A percentile compares a stretch with the other conserved stretches of the same genome.
These are phyloP conservation scores for Heliocidaris tuberculata DNA, from an alignment of 35 echinoderm and acorn worm species.

Conservation along the genomic window DNA sequence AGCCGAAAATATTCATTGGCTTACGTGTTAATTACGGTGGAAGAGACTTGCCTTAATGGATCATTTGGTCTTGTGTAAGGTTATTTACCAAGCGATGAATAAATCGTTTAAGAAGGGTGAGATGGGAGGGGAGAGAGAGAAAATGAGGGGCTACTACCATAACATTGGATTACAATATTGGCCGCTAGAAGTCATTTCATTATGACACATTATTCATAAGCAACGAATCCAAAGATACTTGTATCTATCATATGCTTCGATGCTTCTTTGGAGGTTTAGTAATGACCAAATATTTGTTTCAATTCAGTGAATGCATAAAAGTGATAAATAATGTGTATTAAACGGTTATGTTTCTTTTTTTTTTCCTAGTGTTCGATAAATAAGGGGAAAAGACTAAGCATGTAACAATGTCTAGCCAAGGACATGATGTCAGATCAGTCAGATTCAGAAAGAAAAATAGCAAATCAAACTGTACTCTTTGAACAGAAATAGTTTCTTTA, in stretches of 20 bases:
- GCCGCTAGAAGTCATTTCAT: neutral
- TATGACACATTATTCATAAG: constrained; percentile 33
- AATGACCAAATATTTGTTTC: neutral
- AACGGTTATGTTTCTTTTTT: neutral
- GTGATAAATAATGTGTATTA: neutral
- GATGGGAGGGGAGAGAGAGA: constrained; percentile 17
- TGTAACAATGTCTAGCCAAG: no score
- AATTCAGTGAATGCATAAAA: neutral
- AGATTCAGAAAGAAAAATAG: no score
- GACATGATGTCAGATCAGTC: no score
- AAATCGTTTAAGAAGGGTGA: constrained; percentile 26
- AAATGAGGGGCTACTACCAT: neutral
- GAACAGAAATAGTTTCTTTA: no score
- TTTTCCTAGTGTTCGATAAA: neutral
- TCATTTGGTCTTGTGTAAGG: constrained; percentile 37
- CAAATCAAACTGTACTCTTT: no score
- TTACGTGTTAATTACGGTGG: constrained; percentile 34
- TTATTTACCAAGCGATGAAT: constrained; percentile 40
- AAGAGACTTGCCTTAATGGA: constrained; percentile 23
- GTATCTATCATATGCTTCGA: neutral
- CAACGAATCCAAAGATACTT: neutral
- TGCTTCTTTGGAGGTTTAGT: neutral
- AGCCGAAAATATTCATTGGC: constrained; percentile 7
- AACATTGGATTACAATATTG: constrained; percentile 22
- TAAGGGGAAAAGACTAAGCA: no score